Percentiles rank a stretch among this genome's conserved stretches.
phyloP scores from a whole-genome alignment of 2,888 invertebrate genomes.

The Xylophagus ater region DNA sequence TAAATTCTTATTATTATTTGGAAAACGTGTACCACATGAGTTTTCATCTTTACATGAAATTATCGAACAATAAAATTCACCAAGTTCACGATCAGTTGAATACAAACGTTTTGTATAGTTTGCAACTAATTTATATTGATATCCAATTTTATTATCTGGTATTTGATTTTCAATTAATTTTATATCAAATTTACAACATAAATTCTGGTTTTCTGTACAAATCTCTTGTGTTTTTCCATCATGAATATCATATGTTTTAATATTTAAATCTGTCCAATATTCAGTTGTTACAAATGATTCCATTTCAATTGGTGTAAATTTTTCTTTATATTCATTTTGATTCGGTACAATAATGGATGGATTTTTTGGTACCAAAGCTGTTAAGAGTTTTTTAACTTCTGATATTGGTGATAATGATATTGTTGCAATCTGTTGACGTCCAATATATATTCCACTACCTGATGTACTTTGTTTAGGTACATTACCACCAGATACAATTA shows the following conservation, averaged over 20 bases:
- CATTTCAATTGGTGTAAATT: slow-evolving; percentile 7
- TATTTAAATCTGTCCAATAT: slow-evolving; percentile 4
- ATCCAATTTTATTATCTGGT: slow-evolving; percentile 6
- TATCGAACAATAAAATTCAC: slow-evolving; percentile 30
- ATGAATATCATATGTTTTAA: slow-evolving; percentile 3
- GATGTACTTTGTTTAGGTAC: slow-evolving; percentile 48
- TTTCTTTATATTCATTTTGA: not conserved
- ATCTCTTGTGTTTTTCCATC: slow-evolving; percentile 4
- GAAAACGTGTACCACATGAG: slow-evolving; percentile 27
- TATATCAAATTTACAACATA: slow-evolving; percentile 26
- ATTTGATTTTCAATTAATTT: slow-evolving; percentile 11
- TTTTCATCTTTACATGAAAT: slow-evolving; percentile 33
- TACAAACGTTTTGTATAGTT: slow-evolving; percentile 11
- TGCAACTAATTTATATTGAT: slow-evolving; percentile 10
- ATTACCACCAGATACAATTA: slow-evolving; percentile 62
- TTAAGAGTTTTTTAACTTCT: slow-evolving; percentile 20
- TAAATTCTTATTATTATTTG: slow-evolving; percentile 1
- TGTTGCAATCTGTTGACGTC: slow-evolving; percentile 29
- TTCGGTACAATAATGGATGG: slow-evolving; percentile 10
- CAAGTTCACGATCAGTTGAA: slow-evolving; percentile 2
- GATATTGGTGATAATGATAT: slow-evolving; percentile 24
- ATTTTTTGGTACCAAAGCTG: slow-evolving; percentile 14
- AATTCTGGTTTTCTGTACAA: slow-evolving; percentile 14
- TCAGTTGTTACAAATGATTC: slow-evolving; percentile 4
- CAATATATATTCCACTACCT: slow-evolving; percentile 67